Evolutionary conservation across 2,797 vertebrate species (phyloP), one percentile per base, ranked within the genome.

Genomic region (Parauchenoglanis punctatus): DNA sequence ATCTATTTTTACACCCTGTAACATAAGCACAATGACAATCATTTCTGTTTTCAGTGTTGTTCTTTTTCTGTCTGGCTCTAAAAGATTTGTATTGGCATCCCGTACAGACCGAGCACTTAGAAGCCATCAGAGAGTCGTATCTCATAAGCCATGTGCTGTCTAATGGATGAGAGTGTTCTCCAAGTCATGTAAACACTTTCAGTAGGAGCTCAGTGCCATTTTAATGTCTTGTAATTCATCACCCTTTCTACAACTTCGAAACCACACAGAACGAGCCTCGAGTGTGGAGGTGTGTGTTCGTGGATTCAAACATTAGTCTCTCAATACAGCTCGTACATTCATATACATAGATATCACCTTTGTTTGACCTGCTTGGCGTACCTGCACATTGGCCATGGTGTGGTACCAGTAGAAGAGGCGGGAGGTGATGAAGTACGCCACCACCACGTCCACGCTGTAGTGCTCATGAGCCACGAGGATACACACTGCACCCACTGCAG

Each of bases 401-500:
- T 99, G 99, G 94, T 99, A 99, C 98, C 98, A 99, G 97, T 98
- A 99, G 93, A 99, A 99, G 31, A 99, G 97, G n/a, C 98, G 95
- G 0, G 98, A 98, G 18, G 99, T 99, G 94, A 99, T 97, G 20
- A 97, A 99, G 86, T 99, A 99, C 61, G 97, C 99, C 88, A 99
- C 94, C 11, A 99, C 94, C 89, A 99, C 98, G 0, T 99, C 99
- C 52, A 99, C 95, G 0, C 96, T 99, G 70, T 99, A 99, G 95
- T 99, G 99, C 88, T 99, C 99, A 18, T 98, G 99, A 17, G 97
- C 99, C 78, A 99, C 97, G 28, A 99, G 94, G 90, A 99, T 99
- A 91, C 98, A 99, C 89, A 99, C 92, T 80, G 98, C 95, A 0
- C 98, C 99, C 23, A 97, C 97, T 0, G 97, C 97, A 1, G 97